Percentiles rank a stretch among this genome's conserved stretches.
Evolutionary conservation across 2,888 invertebrate genomes (phyloP).

Genomic region (Gortyna flavago): DNA sequence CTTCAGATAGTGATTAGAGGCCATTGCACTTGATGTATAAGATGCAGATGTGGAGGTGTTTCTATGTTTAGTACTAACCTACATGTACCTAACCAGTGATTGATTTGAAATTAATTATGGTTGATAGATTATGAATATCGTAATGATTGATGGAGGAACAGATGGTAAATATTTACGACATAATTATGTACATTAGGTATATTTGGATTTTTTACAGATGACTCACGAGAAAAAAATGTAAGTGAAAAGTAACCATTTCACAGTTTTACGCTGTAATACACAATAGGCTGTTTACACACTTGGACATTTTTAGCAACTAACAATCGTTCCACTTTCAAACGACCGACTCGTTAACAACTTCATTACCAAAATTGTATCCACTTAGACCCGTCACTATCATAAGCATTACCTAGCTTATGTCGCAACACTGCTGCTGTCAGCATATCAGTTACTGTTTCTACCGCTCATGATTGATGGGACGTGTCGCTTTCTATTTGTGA

Average conservation of each 20-base stretch:
- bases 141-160: slow-evolving; percentile 7
- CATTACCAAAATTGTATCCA: not conserved
- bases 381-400: slow-evolving; percentile 11
- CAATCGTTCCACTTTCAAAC: not conserved
- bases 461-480: slow-evolving; percentile 61
- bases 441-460: slow-evolving; percentile 35
- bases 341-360: not conserved
- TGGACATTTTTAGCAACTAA: not conserved
- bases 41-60: slow-evolving; percentile 43
- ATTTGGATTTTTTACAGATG: not conserved
- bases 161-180: slow-evolving; percentile 6
- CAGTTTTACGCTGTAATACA: not conserved
- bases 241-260: not conserved
- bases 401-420: slow-evolving; percentile 17
- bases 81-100: slow-evolving; percentile 16
- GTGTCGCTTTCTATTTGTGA: slow-evolving; percentile 62
- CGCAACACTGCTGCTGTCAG: slow-evolving; percentile 21
- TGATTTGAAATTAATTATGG: slow-evolving; percentile 46
- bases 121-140: slow-evolving; percentile 10
- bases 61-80: not conserved
- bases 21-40: slow-evolving; percentile 62
- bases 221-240: not conserved
- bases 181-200: not conserved
- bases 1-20: slow-evolving; percentile 40
- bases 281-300: not conserved